Percentiles rank a stretch among this genome's conserved stretches.
These are phyloP conservation scores for Chelon labrosus DNA, from an alignment of 2,797 vertebrate genomes.

Conservation along the genomic window DNA sequence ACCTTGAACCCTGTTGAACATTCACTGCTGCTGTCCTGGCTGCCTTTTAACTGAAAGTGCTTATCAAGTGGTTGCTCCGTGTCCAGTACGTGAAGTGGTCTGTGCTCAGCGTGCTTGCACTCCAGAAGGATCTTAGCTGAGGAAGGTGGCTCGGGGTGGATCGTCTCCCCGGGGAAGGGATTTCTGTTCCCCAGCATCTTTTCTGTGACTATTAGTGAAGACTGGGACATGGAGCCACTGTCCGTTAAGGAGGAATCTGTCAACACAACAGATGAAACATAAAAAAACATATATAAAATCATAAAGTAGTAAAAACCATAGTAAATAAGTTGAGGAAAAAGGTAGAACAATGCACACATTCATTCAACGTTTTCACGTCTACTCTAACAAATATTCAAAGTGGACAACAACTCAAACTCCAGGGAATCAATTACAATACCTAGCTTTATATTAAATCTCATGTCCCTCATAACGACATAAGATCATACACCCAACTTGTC, in stretches of 20 bases:
- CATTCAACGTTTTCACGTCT: not conserved
- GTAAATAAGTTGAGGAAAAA: no score
- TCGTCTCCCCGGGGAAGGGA: conserved; percentile 91
- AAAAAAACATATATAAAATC: not conserved
- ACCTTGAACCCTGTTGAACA: conserved; percentile 90
- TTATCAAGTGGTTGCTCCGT: conserved; percentile 90
- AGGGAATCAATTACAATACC: conserved; percentile 16
- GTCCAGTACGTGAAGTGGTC: conserved; percentile 88
- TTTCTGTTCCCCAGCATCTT: conserved; percentile 92
- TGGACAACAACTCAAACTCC: conserved; percentile 7
- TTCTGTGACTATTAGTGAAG: conserved; percentile 91
- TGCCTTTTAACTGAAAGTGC: conserved; percentile 88
- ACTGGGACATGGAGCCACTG: conserved; percentile 92
- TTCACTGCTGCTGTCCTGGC: conserved; percentile 84
- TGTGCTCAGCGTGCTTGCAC: conserved; percentile 93
- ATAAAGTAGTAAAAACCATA: not conserved
- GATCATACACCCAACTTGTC: not conserved
- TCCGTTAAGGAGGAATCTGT: conserved; percentile 96
- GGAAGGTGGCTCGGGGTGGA: conserved; percentile 90
- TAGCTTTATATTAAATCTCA: not conserved
- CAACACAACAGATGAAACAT: conserved; percentile 45
- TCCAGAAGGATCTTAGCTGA: conserved; percentile 92
- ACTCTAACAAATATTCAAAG: conserved; percentile 1
- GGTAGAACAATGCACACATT: no score
- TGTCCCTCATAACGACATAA: conserved; percentile 5